Base-by-base conservation (phyloP, 2,797 vertebrate genomes). In the Gadopsis marmoratus region DNA sequence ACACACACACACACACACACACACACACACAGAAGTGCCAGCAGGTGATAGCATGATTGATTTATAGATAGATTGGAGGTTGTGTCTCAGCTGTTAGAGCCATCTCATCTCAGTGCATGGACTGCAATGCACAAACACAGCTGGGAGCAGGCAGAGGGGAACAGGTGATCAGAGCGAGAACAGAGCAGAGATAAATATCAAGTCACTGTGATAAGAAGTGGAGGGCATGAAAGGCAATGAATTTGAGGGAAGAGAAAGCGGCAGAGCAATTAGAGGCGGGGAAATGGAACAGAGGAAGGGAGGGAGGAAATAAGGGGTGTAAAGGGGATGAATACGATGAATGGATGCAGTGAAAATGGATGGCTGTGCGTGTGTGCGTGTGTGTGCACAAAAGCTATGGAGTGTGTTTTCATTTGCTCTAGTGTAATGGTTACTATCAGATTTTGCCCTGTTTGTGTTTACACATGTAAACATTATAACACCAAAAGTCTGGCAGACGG, bases 241-340 rank as follows among this genome's bases (percentile, higher is more conserved):
- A 81, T 91, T 79, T 88, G 81, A 86, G 78, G 76, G 86, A 88
- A 86, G 86, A 68, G 84, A 83, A 84, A 67, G 37, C 31, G 67
- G 80, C 68, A 5, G 83, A 87, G 90, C 90, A 94, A 93, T 94
- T 91, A 92, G 85, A 79, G 82, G 74, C 62, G 74, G 76, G 78
- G 83, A 77, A 78, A 89, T 71, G 80, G 86, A 78, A 86, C 75
- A 86, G 67, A 77, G 74, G 72, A 1, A 74, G 71, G 66, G 61
- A 75, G 76, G 71, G 81, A 72, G 82, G 84, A 78, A 81, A 72
- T 71, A 56, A 84, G 61, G 56, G 76, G 66, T 21, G 76, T 74
- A 82, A 41, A 45, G 65, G 64, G 76, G 69, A 71, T 88, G 89
- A 85, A 85, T 70, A 33, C 19, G 58, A 74, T 68, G 64, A 88